Evolutionary conservation across 2,113 vertebrate genomes (phyloP), one percentile per base, ranked within the genome.

Genomic region (Sinocyclocheilus anophthalmus): DNA sequence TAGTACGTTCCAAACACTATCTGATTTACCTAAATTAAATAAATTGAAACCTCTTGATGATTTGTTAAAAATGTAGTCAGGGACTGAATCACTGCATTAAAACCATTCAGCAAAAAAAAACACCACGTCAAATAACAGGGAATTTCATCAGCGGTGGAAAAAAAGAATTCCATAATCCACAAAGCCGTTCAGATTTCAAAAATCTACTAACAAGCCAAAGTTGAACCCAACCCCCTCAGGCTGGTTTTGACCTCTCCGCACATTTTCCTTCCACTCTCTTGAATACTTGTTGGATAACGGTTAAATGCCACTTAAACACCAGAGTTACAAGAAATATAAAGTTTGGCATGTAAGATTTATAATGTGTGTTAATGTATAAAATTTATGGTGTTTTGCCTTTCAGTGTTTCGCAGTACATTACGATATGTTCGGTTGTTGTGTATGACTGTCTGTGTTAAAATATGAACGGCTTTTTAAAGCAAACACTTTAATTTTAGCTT

Each of bases 1-100:
- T 69, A 83, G 33, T 65, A 10, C 45, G 65, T 84, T 84, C 50
- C 57, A 88, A 88, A 77, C 70, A 24, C 26, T 37, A 53, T 57
- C 18, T 79, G 48, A 81, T 76, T 84, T 26, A 76, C 12, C 85
- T 69, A 30, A 59, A 86, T 76, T 45, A 76, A 84, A 88, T 69
- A 30, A 84, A 88, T 86, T 83, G 78, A 22, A 65, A 65, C 42
- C 81, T 57, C 48, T 59, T 86, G 85, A 86, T 84, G 76, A 86
- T 70, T 81, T 48, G 70, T 78, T 70, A 75, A 77, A 24, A 72
- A 48, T 33, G 14, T 11, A 79, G 84, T 72, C 37, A 33, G 18
- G 57, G 55, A 20, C 7, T 75, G 22, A 59, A 39, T 39, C 59
- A 22, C 61, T 72, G 67, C 39, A 39, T 61, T 80, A 48, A 85